Percentiles rank a stretch among this genome's conserved stretches.
These are phyloP conservation scores for Diploscapter pachys DNA, from an alignment of 1,140 invertebrate species.

Conservation along the genomic window DNA sequence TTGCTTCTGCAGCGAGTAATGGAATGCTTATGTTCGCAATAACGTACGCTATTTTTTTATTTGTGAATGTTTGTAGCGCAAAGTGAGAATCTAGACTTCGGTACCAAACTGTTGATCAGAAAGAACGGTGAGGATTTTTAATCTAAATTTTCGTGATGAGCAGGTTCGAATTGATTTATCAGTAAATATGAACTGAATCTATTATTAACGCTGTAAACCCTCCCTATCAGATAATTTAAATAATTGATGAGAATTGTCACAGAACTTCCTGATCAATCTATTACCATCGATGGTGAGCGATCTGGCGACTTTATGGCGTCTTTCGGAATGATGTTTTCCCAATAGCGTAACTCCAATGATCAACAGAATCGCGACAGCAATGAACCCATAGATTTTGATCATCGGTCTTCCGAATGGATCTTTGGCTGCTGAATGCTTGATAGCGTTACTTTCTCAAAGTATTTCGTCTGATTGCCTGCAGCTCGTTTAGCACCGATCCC, in stretches of 20 bases:
- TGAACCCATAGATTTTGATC: constrained; percentile 15
- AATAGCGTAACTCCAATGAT: constrained; percentile 9
- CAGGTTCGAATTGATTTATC: neutral
- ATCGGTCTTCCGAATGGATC: constrained; percentile 17
- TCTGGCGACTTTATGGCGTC: constrained; percentile 5
- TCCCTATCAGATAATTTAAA: too few relatives aligned
- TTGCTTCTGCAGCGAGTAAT: too few relatives aligned
- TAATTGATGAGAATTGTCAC: too few relatives aligned
- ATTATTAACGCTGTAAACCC: neutral
- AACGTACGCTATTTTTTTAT: too few relatives aligned
- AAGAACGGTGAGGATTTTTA: too few relatives aligned
- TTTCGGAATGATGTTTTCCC: constrained; percentile 22
- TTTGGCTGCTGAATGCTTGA: constrained; percentile 13
- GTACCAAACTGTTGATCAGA: too few relatives aligned
- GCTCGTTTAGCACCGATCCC: constrained; percentile 23
- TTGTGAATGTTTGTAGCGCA: too few relatives aligned
- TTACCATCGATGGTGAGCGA: constrained; percentile 23
- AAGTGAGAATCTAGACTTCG: too few relatives aligned
- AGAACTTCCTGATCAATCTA: too few relatives aligned
- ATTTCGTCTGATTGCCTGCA: neutral
- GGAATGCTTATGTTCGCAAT: too few relatives aligned
- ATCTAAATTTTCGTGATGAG: too few relatives aligned
- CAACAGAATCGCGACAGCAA: constrained; percentile 3
- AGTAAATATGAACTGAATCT: neutral
- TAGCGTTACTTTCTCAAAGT: neutral